Evolutionary conservation across 2,888 invertebrate genomes (phyloP).

Genomic region (Tanytarsus gracilentus): DNA sequence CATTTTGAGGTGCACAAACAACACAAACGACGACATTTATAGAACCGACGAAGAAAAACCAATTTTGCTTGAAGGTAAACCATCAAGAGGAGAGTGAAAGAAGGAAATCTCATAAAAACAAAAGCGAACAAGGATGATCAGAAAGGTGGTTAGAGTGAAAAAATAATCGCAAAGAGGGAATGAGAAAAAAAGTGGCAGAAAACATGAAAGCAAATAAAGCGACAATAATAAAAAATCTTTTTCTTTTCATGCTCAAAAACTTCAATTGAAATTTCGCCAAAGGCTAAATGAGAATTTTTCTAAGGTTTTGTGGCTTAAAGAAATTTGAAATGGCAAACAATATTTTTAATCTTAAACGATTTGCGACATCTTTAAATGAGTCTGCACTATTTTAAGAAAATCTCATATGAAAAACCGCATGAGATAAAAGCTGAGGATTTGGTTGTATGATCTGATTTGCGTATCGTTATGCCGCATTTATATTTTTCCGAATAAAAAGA

Average conservation of each 20-base stretch:
- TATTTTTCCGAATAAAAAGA: background rate
- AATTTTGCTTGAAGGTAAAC: conserved; percentile 27
- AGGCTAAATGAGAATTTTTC: background rate
- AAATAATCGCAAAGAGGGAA: background rate
- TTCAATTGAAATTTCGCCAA: conserved; percentile 22
- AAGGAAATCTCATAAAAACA: conserved; percentile 3
- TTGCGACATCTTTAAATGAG: too few relatives aligned
- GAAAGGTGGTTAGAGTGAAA: background rate
- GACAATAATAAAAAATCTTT: conserved; percentile 10
- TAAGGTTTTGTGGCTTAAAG: too few relatives aligned
- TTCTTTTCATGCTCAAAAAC: background rate
- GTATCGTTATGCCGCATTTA: conserved; percentile 6
- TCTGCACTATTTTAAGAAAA: too few relatives aligned
- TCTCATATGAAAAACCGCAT: too few relatives aligned
- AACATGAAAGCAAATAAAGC: conserved; percentile 10
- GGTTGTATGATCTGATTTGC: background rate
- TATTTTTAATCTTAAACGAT: too few relatives aligned
- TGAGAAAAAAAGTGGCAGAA: too few relatives aligned
- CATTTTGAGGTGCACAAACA: conserved; percentile 8
- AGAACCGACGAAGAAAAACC: conserved; percentile 12
- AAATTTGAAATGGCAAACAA: too few relatives aligned
- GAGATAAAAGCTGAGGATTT: too few relatives aligned
- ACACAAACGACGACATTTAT: background rate
- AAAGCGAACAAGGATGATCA: background rate
- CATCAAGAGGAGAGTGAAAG: background rate